phyloP scores from a whole-genome alignment of 2,113 vertebrate genomes.

The Calidris pugnax region DNA sequence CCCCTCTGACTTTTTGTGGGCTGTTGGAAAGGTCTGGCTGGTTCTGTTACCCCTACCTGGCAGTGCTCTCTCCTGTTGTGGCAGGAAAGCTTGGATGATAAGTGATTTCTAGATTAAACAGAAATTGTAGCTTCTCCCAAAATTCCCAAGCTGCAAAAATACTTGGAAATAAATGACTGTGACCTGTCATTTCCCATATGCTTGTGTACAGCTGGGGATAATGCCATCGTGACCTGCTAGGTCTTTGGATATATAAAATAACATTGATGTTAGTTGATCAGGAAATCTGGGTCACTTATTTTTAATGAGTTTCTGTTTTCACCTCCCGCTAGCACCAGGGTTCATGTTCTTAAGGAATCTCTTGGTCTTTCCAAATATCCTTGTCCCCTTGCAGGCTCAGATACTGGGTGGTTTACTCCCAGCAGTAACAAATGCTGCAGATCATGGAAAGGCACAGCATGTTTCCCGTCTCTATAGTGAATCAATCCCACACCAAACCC shows the following conservation, averaged over 20 bases:
- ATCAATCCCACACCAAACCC: background rate
- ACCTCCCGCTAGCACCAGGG: background rate
- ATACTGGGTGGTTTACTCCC: accelerated
- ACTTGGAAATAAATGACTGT: background rate
- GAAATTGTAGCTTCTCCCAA: background rate
- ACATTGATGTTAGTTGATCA: background rate
- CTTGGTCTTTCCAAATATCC: background rate
- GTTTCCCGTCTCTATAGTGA: background rate
- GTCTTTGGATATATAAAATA: background rate
- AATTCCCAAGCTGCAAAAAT: constrained; percentile 6
- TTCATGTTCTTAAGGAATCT: background rate
- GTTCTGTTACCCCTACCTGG: background rate
- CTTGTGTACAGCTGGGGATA: background rate
- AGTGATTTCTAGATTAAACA: background rate
- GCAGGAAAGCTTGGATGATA: background rate
- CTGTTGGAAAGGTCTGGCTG: background rate
- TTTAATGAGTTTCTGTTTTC: background rate
- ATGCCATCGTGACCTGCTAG: background rate
- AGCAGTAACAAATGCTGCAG: background rate
- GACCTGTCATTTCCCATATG: background rate
- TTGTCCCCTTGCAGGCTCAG: background rate
- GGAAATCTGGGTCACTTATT: background rate
- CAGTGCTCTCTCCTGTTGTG: background rate
- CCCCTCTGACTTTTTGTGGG: background rate
- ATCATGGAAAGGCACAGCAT: background rate